Conservation (phyloP, 2,888 invertebrate genomes). For the Sarcophaga rosellei region DNA sequence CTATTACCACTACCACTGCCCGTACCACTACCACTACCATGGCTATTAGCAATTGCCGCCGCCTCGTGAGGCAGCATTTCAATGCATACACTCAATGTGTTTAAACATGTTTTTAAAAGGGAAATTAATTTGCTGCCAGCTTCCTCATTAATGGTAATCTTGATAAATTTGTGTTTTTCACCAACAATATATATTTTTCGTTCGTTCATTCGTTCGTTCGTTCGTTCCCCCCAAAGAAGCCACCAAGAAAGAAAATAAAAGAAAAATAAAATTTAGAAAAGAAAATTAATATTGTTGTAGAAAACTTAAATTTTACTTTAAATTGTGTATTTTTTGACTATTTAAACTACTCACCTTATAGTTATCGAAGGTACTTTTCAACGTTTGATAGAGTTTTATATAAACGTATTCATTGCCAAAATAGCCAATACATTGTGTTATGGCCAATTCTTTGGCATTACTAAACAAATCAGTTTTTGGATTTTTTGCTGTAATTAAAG, state of each 20-base stretch:
- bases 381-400: constrained; percentile 90
- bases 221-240: constrained; percentile 5
- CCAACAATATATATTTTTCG: constrained; percentile 13
- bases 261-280: constrained; percentile 46
- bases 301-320: constrained; percentile 29
- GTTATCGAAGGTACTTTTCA: constrained; percentile 92
- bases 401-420: constrained; percentile 90
- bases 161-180: constrained; percentile 69
- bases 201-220: neutral
- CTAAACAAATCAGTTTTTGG: constrained; percentile 78
- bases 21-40: constrained; percentile 31
- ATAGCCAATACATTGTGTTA: constrained; percentile 82
- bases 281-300: constrained; percentile 30
- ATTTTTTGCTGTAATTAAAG: constrained; percentile 76
- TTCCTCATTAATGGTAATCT: constrained; percentile 90
- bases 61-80: constrained; percentile 74
- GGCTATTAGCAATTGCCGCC: constrained; percentile 48
- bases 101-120: constrained; percentile 79
- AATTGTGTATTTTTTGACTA: neutral
- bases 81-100: constrained; percentile 78
- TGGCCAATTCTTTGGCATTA: constrained; percentile 75
- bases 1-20: constrained; percentile 32
- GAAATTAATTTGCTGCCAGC: constrained; percentile 87
- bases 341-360: constrained; percentile 86
- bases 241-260: constrained; percentile 29